Evolutionary conservation across 23 tunicate species (phyloP).

Genomic region (Oikopleura albicans): DNA sequence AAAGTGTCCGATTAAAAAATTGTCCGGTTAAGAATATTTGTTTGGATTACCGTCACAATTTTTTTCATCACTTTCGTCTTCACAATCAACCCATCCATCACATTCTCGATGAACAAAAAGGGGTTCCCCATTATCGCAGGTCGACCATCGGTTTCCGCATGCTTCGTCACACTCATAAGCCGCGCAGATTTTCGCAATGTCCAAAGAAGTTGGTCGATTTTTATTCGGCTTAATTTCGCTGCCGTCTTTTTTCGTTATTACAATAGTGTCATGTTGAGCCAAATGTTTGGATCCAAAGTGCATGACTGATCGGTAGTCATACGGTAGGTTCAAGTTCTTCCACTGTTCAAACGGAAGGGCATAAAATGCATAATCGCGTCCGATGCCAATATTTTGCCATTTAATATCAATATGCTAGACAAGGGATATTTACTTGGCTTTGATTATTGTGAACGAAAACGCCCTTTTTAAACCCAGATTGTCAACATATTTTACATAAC

Average conservation of each 20-base stretch:
- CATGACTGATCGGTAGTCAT: slow-evolving; percentile 7
- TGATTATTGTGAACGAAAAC: no score
- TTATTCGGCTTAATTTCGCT: background rate
- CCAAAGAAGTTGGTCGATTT: background rate
- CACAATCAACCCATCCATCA: slow-evolving; percentile 3
- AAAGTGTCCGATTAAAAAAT: no score
- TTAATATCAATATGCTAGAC: background rate
- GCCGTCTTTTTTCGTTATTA: slow-evolving; percentile 16
- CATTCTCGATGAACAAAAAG: background rate
- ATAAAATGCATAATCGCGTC: background rate
- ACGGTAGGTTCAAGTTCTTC: background rate
- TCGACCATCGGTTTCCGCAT: background rate
- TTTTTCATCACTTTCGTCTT: background rate
- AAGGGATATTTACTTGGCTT: no score
- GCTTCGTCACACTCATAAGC: background rate
- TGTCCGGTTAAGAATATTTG: no score
- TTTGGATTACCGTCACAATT: background rate
- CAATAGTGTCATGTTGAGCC: background rate
- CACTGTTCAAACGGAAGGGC: background rate
- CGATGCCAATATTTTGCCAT: background rate
- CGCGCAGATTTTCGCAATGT: background rate
- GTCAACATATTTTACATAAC: no score
- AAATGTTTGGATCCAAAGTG: background rate
- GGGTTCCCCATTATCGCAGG: background rate
- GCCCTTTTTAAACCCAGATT: no score